Base-by-base conservation (phyloP, 1,140 invertebrate species). In the Drosophila kepulauana region DNA sequence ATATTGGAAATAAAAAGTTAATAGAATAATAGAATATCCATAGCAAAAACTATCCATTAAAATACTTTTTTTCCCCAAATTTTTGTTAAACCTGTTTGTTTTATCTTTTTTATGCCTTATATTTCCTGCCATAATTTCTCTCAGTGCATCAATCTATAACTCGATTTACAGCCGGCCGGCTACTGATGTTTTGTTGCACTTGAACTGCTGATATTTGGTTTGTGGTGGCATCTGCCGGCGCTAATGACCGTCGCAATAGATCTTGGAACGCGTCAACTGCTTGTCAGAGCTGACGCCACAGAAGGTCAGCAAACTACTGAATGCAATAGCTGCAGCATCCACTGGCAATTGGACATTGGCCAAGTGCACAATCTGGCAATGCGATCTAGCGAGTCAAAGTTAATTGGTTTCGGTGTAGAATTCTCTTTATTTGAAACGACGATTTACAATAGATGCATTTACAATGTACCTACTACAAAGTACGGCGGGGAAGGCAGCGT, bases 151-250 rank as follows among this genome's bases (percentile, higher is more conserved):
- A 1, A 59, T 33, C 8, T 38, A 38, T 57, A 57, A 57, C 35
- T 41, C 54, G 35, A 25, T 41, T 41, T 3, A 11, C 59, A 48
- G 67, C 62, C 62, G 28, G 63, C 41, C 41, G 41, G 28, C 54
- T 56, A 71, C 56, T 41, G 63, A 51, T 52, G 30, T 25, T 33
- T 30, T n/a, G 58, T 43, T 88, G 84, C 84, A 85, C 84, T 88
- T 89, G 84, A 89, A 89, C 84, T 65, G 49, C 30, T 88, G 85
- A 52, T 81, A 85, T 89, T 84, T 86, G 16, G 75, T 38, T 0
- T 20, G 15, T 56, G 16, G 62, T 49, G 49, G 58, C 69, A 79
- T 75, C 61, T 85, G 78, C 78, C 48, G 64, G 57, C 75, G 54
- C 58, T 68, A 77, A 79, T 75, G 78, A 78, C 78, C 75, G 63